Base-by-base conservation (phyloP, 1,140 invertebrate genomes). In the Pseudomyrmex gracilis region DNA sequence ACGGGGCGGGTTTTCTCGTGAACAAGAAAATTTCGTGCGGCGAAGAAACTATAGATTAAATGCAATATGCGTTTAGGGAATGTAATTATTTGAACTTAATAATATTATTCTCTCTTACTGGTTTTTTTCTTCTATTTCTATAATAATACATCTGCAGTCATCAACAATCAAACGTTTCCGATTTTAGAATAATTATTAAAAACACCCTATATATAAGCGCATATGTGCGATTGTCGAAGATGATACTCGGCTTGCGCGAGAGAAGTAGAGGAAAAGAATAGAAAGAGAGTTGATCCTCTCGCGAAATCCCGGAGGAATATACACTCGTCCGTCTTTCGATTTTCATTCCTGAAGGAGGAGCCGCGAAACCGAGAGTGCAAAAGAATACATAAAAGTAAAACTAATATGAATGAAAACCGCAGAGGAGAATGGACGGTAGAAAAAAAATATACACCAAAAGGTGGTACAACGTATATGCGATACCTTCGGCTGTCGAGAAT, bases 311-410 rank as follows among this genome's bases (percentile, higher is more conserved):
- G 13, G 24, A 73, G 66, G 67, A 71, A 83, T 63, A 34, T 34
- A 34, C 63, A 12, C 53, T 60, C 63, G 68, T 63, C 84, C 53
- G 53, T 83, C 77, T 58, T 49, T 2, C 51, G 71, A 51, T 83
- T 67, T 83, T 83, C 70, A 49, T 22, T 53, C 2, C 9, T 13
- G 20, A 34, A 34, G 34, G 45, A 60, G 57, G 2, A 85, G 45
- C 22, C n/a, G 13, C 13, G 13, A 20, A 24, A 64, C 53, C 20
- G n/a, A 12, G 66, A 68, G 13, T n/a, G 7, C 22, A 57, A n/a
- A 4, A 66, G 17, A 3, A 17, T 2, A 34, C 7, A 34, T 34
- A 1, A 57, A 58, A 78, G 70, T 43, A 58, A 70, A 70, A 78
- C 47, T 70, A 55, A 68, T 12, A 4, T 9, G 20, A 15, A 58